Conservation (phyloP, 2,113 vertebrate genomes). For the Cheilinus undulatus region DNA sequence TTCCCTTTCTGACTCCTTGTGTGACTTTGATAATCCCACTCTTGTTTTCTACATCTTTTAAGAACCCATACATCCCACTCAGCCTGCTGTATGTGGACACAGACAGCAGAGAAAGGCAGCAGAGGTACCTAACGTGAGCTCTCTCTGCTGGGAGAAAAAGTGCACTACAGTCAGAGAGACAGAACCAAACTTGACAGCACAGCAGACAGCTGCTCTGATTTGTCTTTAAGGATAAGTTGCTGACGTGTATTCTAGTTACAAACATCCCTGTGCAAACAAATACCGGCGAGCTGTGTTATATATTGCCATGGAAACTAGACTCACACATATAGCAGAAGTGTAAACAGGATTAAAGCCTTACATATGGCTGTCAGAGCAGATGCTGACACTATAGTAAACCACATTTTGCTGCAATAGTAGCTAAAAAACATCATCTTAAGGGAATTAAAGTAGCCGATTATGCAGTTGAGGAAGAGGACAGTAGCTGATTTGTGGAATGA, state of each 20-base stretch:
- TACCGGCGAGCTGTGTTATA: neutral
- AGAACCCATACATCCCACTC: neutral
- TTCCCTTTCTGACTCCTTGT: too few relatives aligned
- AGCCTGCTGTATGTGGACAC: neutral
- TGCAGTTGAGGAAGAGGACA: neutral
- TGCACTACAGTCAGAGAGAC: slow-evolving; percentile 53
- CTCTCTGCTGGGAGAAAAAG: slow-evolving; percentile 68
- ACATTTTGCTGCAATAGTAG: neutral
- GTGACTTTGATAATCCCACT: too few relatives aligned
- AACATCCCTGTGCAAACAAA: slow-evolving; percentile 5
- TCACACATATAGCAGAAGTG: neutral
- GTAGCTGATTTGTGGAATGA: slow-evolving; percentile 21
- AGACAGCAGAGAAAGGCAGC: neutral
- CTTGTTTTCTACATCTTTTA: neutral
- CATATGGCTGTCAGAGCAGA: neutral
- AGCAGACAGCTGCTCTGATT: neutral
- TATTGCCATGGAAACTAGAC: slow-evolving; percentile 3
- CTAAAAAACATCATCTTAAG: neutral
- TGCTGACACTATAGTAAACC: neutral
- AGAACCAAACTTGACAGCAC: neutral
- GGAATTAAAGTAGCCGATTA: neutral
- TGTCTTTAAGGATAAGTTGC: neutral
- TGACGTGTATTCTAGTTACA: neutral
- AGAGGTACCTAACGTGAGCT: slow-evolving; percentile 41
- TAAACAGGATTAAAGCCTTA: slow-evolving; percentile 12